A percentile compares a stretch with the other conserved stretches of the same genome.
Conservation (phyloP, 2,113 vertebrate genomes). For the Rhinoptilus africanus region DNA sequence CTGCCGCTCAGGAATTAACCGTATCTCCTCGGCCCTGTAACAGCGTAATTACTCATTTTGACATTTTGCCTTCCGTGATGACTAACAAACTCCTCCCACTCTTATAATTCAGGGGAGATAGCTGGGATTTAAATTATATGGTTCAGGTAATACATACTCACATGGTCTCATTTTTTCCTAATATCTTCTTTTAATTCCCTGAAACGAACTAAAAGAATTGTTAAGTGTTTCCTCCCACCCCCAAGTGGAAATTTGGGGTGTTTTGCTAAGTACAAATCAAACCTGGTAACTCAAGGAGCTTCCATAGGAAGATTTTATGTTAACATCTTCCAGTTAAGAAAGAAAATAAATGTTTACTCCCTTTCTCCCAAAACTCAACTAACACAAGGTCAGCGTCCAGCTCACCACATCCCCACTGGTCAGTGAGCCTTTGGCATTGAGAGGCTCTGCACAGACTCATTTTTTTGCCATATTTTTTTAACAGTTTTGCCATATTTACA, state of each 20-base stretch:
- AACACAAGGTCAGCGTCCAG: background rate
- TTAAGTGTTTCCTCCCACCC: background rate
- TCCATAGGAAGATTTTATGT: background rate
- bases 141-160: background rate
- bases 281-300: background rate
- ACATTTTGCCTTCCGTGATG: background rate
- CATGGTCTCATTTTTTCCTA: background rate
- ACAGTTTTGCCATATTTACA: background rate
- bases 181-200: background rate
- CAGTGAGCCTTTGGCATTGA: background rate
- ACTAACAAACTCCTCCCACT: constrained; percentile 7
- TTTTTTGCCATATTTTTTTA: background rate
- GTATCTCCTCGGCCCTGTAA: background rate
- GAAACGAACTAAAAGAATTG: background rate
- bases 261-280: background rate
- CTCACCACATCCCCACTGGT: background rate
- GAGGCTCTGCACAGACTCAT: fast-evolving
- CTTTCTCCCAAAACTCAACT: background rate
- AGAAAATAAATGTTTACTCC: background rate
- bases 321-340: background rate
- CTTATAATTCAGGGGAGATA: background rate
- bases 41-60: background rate
- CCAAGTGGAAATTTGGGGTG: background rate
- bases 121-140: background rate
- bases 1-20: constrained; percentile 3